A percentile compares a stretch with the other conserved stretches of the same genome.
Evolutionary conservation across 2,797 vertebrate genomes (phyloP).

Genomic region (Botia kubotai): DNA sequence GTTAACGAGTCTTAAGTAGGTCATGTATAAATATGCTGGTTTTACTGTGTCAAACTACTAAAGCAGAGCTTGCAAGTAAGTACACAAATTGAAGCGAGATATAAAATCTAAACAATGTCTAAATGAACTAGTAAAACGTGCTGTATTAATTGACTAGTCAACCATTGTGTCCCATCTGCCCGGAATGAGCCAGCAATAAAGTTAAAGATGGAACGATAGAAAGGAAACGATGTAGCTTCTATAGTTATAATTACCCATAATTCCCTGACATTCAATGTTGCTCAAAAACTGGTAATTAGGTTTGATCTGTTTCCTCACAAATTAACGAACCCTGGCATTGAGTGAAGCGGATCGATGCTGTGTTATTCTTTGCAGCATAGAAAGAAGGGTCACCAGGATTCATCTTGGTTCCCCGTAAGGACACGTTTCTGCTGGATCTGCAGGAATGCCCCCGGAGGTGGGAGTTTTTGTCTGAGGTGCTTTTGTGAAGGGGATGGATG

Average conservation of each 20-base stretch:
- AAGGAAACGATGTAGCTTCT: not conserved
- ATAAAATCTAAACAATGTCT: too few species aligned
- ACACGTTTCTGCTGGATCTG: slow-evolving; percentile 66
- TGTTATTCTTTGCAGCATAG: slow-evolving; percentile 54
- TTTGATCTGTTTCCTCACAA: slow-evolving; percentile 37
- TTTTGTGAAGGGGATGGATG: slow-evolving; percentile 19
- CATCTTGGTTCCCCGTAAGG: slow-evolving; percentile 58
- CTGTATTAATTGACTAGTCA: not conserved
- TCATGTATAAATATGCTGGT: too few species aligned
- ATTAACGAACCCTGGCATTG: slow-evolving; percentile 7
- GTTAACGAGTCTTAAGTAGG: too few species aligned
- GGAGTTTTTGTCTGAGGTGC: slow-evolving; percentile 17
- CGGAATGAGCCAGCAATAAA: slow-evolving; percentile 23
- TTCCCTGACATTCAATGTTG: not conserved
- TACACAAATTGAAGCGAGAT: too few species aligned
- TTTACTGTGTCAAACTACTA: too few species aligned
- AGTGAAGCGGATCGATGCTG: not conserved
- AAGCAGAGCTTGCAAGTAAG: too few species aligned
- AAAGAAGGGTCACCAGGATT: slow-evolving; percentile 59
- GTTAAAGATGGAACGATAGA: not conserved
- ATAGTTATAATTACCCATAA: not conserved
- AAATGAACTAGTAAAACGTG: too few species aligned
- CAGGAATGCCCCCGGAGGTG: slow-evolving; percentile 55
- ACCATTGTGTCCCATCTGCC: not conserved
- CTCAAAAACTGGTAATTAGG: slow-evolving; percentile 12